phyloP scores from a whole-genome alignment of 2,113 vertebrate species.

The Pao palembangensis region DNA sequence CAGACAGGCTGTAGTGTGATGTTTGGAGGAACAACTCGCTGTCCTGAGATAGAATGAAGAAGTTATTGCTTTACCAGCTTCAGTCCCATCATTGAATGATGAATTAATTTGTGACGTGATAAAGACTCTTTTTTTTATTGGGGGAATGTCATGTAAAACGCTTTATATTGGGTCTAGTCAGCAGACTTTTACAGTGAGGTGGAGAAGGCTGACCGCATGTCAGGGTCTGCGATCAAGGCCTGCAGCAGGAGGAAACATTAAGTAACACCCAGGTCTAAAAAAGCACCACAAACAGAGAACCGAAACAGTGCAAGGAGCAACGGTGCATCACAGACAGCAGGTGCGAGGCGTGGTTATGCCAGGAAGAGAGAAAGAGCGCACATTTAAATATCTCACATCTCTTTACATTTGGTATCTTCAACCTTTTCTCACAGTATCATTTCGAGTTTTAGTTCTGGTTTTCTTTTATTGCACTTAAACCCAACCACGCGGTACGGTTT shows the following conservation, averaged over 20 bases:
- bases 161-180: slow-evolving; percentile 22
- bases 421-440: slow-evolving; percentile 10
- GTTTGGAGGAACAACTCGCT: slow-evolving; percentile 4
- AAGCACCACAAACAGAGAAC: slow-evolving; percentile 61
- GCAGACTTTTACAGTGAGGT: slow-evolving; percentile 32
- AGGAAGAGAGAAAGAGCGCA: slow-evolving; percentile 37
- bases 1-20: slow-evolving; percentile 52
- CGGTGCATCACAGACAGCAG: slow-evolving; percentile 43
- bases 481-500: not conserved
- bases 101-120: not conserved
- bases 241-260: slow-evolving; percentile 47
- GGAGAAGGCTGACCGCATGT: slow-evolving; percentile 24
- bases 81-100: not conserved
- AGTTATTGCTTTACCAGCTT: not conserved
- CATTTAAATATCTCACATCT: slow-evolving; percentile 51
- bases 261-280: slow-evolving; percentile 42
- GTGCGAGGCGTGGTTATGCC: slow-evolving; percentile 41
- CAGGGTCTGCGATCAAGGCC: slow-evolving; percentile 20
- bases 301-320: slow-evolving; percentile 53
- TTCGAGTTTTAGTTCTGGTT: slow-evolving; percentile 18
- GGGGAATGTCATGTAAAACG: slow-evolving; percentile 7
- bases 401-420: slow-evolving; percentile 1
- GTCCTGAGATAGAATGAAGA: slow-evolving; percentile 35
- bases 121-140: no score
- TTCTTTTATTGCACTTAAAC: slow-evolving; percentile 11